Evolutionary conservation across 2,113 vertebrate genomes (phyloP).

Genomic region (Calonectris borealis): DNA sequence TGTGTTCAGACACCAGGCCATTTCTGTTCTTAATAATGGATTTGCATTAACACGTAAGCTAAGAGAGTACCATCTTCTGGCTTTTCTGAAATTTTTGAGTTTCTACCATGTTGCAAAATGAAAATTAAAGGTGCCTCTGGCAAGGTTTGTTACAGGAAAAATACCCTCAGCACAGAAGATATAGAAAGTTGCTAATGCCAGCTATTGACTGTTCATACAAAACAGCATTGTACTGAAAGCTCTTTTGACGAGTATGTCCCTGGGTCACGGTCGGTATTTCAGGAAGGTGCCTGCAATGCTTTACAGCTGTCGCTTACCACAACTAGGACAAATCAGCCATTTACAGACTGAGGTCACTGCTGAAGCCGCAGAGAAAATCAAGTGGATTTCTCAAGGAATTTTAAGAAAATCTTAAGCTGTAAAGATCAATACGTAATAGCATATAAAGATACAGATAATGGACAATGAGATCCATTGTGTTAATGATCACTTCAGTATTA

Average conservation of each 20-base stretch:
- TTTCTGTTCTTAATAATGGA: background rate
- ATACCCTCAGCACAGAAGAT: background rate
- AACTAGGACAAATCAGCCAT: background rate
- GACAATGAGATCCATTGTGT: background rate
- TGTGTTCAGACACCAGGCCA: background rate
- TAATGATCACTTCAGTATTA: background rate
- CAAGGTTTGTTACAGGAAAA: background rate
- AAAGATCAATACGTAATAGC: background rate
- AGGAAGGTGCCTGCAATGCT: background rate
- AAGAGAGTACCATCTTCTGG: background rate
- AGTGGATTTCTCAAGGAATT: background rate
- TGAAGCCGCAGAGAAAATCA: background rate
- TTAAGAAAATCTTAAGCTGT: background rate
- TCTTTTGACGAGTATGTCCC: background rate
- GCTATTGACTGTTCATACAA: background rate
- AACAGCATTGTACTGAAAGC: background rate
- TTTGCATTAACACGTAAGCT: rapidly evolving
- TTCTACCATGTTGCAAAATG: background rate
- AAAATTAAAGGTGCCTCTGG: background rate
- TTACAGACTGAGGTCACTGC: background rate
- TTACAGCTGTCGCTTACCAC: background rate
- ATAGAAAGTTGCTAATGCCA: background rate
- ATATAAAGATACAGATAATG: background rate
- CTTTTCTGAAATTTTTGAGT: background rate
- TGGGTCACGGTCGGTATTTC: background rate